Conservation (phyloP, 2,888 invertebrate species). For the Petrophora chlorosata region DNA sequence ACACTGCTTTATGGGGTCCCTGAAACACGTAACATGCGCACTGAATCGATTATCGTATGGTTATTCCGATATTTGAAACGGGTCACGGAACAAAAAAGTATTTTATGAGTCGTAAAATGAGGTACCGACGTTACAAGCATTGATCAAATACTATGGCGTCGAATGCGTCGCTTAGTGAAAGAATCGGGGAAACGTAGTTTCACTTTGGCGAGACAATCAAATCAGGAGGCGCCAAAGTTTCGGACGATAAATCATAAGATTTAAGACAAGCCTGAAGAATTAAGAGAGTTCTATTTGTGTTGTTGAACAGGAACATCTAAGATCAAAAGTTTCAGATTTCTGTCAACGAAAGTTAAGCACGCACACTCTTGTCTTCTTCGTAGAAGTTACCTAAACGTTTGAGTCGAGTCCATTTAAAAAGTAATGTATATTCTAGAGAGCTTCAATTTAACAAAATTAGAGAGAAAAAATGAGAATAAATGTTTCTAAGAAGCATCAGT, state of each 20-base stretch:
- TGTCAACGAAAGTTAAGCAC: conserved; percentile 35
- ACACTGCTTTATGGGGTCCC: conserved; percentile 70
- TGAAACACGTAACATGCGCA: conserved; percentile 73
- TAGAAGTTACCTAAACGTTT: too few species aligned
- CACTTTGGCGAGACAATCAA: conserved; percentile 8
- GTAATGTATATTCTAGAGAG: too few species aligned
- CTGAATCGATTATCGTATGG: conserved; percentile 73
- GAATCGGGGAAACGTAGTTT: conserved; percentile 33
- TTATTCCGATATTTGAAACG: conserved; percentile 66
- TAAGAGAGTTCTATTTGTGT: conserved; percentile 44
- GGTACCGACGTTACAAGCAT: conserved; percentile 53
- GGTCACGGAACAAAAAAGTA: conserved; percentile 64
- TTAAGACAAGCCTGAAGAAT: conserved; percentile 16
- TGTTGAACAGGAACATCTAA: conserved; percentile 24
- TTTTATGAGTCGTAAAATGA: conserved; percentile 65
- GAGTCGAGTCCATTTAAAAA: too few species aligned
- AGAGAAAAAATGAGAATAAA: too few species aligned
- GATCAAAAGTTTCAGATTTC: conserved; percentile 33
- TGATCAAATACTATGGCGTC: conserved; percentile 56
- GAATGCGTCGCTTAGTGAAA: conserved; percentile 37
- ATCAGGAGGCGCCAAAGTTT: background rate
- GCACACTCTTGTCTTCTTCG: background rate
- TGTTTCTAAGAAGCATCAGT: too few species aligned
- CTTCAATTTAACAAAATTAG: too few species aligned
- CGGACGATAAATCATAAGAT: conserved; percentile 3